Evolutionary conservation across 2,888 invertebrate species (phyloP), one percentile per base, ranked within the genome.

Genomic region (Branchellion lobata): DNA sequence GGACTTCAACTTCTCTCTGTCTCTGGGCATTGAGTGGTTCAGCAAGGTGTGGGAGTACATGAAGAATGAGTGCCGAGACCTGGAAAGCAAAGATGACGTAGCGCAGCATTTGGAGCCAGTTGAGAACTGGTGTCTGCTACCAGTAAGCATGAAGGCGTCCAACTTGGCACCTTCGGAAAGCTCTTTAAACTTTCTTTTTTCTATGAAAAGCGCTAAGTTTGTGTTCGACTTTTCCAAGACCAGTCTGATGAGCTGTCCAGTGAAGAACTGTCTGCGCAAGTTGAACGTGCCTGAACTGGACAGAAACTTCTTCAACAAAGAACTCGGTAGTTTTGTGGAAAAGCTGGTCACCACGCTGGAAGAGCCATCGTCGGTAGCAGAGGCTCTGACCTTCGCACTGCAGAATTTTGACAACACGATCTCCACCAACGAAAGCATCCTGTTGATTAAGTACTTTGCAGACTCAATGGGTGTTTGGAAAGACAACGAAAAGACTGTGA

Each of bases 391-490:
- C 1, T 71, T 61, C 34, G 73, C 51, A 24, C 24, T 61, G 14
- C 57, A 36, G 27, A 40, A 36, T 33, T 51, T 24, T 21, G 68
- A 33, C 3, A 31, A 77, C 31, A 18, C 51, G 21, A 74, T 83
- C 40, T 53, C 61, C 21, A 27, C 51, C 24, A 81, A 82, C 11
- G 83, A 84, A 18, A 81, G 81, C 68, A 69, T 79, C 53, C 34
- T 80, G 29, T 80, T 84, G 24, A 77, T 83, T 29, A 84, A 82
- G 73, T 84, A 84, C 69, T 83, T 83, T 78, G 76, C 71, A 68
- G 83, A 83, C 57, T 80, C 81, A 27, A 51, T 81, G 0, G 82
- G 81, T 18, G 40, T 65, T 3, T 82, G 83, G 83, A 53, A 80
- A 51, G 76, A 80, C 14, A 73, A 80, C n/a, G 14, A 40, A 8